A percentile compares a stretch with the other conserved stretches of the same genome.
Conservation (phyloP, 2,113 vertebrate species). For the Pipra filicauda region DNA sequence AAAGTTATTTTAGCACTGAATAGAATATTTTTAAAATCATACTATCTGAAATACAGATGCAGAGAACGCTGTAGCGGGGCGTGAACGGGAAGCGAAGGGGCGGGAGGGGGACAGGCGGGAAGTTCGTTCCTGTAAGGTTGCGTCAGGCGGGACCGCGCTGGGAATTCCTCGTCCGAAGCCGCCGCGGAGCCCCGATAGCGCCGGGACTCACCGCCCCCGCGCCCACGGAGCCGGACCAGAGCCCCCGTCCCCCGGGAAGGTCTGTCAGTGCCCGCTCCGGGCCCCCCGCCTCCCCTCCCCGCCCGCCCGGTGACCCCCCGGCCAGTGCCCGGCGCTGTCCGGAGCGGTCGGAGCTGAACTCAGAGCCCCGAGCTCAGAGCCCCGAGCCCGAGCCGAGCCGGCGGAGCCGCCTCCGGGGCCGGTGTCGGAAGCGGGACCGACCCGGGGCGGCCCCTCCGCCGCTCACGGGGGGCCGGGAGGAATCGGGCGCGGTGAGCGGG, state of each 20-base stretch:
- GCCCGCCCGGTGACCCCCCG: too few relatives aligned
- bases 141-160: too few relatives aligned
- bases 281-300: too few relatives aligned
- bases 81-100: too few relatives aligned
- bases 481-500: background rate
- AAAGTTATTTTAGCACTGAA: conserved; percentile 84
- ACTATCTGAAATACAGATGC: conserved; percentile 72
- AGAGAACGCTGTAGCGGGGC: background rate
- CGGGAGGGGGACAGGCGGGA: background rate
- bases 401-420: background rate
- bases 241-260: background rate
- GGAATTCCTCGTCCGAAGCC: too few relatives aligned
- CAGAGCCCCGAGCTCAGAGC: too few relatives aligned
- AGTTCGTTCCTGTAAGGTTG: too few relatives aligned
- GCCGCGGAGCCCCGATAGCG: too few relatives aligned
- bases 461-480: too few relatives aligned
- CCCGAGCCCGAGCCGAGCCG: too few relatives aligned
- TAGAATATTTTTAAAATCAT: conserved; percentile 83
- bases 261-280: background rate
- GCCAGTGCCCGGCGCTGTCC: background rate
- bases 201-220: background rate
- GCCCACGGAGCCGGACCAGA: background rate
- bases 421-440: background rate
- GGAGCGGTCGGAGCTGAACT: background rate
- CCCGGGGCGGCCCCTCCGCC: too few relatives aligned